These are phyloP conservation scores for Drosophila ercepeae DNA, from an alignment of 1,140 invertebrate species.

Conservation along the genomic window DNA sequence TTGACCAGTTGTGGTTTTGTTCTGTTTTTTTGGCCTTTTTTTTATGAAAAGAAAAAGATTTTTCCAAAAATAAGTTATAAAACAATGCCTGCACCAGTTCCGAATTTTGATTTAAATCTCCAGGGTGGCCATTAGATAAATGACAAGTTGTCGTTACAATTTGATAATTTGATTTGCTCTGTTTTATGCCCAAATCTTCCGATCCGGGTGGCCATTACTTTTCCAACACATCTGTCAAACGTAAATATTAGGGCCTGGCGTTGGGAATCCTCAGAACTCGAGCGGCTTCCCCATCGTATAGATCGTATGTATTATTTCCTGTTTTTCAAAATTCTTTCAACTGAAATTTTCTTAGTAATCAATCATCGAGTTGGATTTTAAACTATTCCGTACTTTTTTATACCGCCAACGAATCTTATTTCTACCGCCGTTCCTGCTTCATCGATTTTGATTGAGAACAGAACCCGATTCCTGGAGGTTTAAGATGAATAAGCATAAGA, in stretches of 20 bases:
- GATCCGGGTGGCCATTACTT: background rate
- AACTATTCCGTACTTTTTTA: background rate
- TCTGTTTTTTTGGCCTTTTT: background rate
- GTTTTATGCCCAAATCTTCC: background rate
- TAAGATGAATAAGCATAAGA: background rate
- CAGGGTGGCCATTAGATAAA: background rate
- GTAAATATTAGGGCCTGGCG: background rate
- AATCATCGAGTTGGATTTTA: background rate
- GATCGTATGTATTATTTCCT: background rate
- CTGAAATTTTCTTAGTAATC: background rate
- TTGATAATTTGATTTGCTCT: background rate
- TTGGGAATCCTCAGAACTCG: background rate
- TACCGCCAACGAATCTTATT: background rate
- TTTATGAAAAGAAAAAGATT: background rate
- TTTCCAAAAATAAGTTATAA: background rate
- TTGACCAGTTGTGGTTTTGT: background rate
- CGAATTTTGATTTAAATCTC: conserved; percentile 1
- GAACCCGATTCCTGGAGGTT: background rate
- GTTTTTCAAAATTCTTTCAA: background rate
- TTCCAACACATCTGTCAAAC: background rate
- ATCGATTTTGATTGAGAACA: too few species aligned
- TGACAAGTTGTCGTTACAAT: background rate
- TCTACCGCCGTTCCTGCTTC: background rate
- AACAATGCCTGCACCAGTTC: background rate
- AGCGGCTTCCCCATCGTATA: background rate